Conservation (phyloP, 2,113 vertebrate genomes). For the Struthidea cinerea region DNA sequence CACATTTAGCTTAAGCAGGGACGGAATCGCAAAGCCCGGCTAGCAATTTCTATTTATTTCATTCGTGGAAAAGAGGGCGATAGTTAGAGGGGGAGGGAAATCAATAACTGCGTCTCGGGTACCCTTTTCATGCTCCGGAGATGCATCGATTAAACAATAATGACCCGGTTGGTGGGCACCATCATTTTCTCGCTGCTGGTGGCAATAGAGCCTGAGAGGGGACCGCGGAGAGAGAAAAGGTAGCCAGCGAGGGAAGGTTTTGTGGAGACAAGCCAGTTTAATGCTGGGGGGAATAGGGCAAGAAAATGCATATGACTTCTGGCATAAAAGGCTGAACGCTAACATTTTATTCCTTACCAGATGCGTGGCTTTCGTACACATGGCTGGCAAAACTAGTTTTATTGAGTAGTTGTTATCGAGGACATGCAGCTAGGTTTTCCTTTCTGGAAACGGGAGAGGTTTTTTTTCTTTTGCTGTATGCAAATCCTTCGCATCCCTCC, state of each 20-base stretch:
- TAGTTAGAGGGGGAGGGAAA: slow-evolving; percentile 52
- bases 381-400: slow-evolving; percentile 71
- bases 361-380: slow-evolving; percentile 29
- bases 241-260: slow-evolving; percentile 44
- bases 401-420: slow-evolving; percentile 59
- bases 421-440: slow-evolving; percentile 53
- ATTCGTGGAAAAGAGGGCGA: slow-evolving; percentile 15
- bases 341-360: slow-evolving; percentile 16
- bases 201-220: slow-evolving; percentile 63
- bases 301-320: slow-evolving; percentile 53
- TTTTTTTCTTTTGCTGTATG: background rate
- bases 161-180: slow-evolving; percentile 83
- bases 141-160: slow-evolving; percentile 94
- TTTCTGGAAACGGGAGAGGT: slow-evolving; percentile 38
- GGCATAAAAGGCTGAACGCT: slow-evolving; percentile 47
- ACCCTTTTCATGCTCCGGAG: slow-evolving; percentile 82
- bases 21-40: slow-evolving; percentile 32
- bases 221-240: background rate
- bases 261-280: slow-evolving; percentile 60
- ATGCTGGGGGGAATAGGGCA: slow-evolving; percentile 29
- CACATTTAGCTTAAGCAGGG: slow-evolving; percentile 63
- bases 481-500: slow-evolving; percentile 19
- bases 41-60: slow-evolving; percentile 41
- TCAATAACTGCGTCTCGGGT: slow-evolving; percentile 80
- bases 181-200: slow-evolving; percentile 71